Percentiles rank a stretch among this genome's conserved stretches.
These are phyloP conservation scores for Phortica magna DNA, from an alignment of 2,888 invertebrate genomes.

Conservation along the genomic window DNA sequence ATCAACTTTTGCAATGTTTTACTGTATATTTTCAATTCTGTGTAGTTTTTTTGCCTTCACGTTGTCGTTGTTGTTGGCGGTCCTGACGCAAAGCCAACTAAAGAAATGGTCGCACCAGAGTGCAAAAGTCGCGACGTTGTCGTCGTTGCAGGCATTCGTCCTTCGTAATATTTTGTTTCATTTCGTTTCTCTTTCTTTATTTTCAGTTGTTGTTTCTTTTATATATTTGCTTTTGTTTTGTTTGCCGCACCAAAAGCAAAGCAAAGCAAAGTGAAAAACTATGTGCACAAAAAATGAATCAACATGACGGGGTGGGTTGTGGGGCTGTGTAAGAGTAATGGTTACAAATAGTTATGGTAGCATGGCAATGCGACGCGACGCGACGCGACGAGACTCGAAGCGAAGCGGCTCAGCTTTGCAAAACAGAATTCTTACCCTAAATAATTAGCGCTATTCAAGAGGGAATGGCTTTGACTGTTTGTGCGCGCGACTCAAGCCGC, in stretches of 20 bases:
- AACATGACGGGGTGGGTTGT: slow-evolving; percentile 26
- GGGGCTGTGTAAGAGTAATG: slow-evolving; percentile 57
- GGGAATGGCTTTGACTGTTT: slow-evolving; percentile 56
- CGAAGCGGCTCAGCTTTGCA: background rate
- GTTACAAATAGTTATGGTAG: slow-evolving; percentile 52
- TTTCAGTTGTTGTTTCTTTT: slow-evolving; percentile 1
- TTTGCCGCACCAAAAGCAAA: slow-evolving; percentile 52
- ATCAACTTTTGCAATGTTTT: too few species aligned
- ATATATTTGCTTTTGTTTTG: slow-evolving; percentile 57
- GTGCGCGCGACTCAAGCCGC: background rate
- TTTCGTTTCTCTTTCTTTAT: slow-evolving; percentile 27
- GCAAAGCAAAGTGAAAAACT: slow-evolving; percentile 29
- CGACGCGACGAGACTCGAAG: slow-evolving; percentile 37
- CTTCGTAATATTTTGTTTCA: slow-evolving; percentile 28
- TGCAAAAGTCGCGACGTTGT: slow-evolving; percentile 58
- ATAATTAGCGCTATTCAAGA: slow-evolving; percentile 75
- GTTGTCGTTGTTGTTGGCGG: slow-evolving; percentile 1
- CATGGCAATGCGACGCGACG: slow-evolving; percentile 54
- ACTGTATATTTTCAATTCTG: slow-evolving; percentile 59
- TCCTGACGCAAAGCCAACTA: slow-evolving; percentile 49
- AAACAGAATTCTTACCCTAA: slow-evolving; percentile 65
- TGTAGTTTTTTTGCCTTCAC: slow-evolving; percentile 68
- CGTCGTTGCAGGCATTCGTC: slow-evolving; percentile 30
- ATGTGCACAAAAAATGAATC: slow-evolving; percentile 35
- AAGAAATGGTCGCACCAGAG: background rate